phyloP scores from a whole-genome alignment of 2,888 invertebrate species.

The Venusia cambrica region DNA sequence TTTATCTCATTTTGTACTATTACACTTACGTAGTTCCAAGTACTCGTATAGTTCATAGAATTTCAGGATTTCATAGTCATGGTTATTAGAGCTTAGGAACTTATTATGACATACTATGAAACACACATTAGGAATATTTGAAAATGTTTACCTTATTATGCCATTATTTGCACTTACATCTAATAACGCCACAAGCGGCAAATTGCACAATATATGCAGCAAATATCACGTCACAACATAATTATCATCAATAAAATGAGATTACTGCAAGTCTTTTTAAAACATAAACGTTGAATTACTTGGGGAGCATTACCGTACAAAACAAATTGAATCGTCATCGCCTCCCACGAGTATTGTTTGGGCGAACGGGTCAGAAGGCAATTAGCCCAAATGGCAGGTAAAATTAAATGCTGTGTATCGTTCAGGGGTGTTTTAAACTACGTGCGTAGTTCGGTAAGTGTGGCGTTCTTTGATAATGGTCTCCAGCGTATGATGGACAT shows the following conservation, averaged over 20 bases:
- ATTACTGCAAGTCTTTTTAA: conserved; percentile 28
- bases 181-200: conserved; percentile 9
- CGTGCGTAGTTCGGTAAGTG: conserved; percentile 66
- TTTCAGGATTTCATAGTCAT: conserved; percentile 3
- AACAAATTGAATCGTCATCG: too few species aligned
- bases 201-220: conserved; percentile 12
- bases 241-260: conserved; percentile 24
- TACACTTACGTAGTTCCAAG: too few species aligned
- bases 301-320: too few species aligned
- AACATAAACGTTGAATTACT: conserved; percentile 18
- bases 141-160: conserved; percentile 15
- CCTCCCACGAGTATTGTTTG: too few species aligned
- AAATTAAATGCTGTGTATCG: conserved; percentile 27
- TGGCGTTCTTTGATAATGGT: conserved; percentile 81
- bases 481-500: conserved; percentile 85
- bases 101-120: conserved; percentile 14
- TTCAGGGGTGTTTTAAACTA: conserved; percentile 32
- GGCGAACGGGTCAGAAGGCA: too few species aligned
- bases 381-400: conserved; percentile 11
- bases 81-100: not conserved
- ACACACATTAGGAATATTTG: conserved; percentile 4
- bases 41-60: too few species aligned
- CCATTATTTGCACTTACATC: conserved; percentile 12
- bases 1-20: too few species aligned
- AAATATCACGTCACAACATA: conserved; percentile 7